These are phyloP conservation scores for Dasypogon diadema DNA, from an alignment of 2,888 invertebrate genomes.

Conservation along the genomic window DNA sequence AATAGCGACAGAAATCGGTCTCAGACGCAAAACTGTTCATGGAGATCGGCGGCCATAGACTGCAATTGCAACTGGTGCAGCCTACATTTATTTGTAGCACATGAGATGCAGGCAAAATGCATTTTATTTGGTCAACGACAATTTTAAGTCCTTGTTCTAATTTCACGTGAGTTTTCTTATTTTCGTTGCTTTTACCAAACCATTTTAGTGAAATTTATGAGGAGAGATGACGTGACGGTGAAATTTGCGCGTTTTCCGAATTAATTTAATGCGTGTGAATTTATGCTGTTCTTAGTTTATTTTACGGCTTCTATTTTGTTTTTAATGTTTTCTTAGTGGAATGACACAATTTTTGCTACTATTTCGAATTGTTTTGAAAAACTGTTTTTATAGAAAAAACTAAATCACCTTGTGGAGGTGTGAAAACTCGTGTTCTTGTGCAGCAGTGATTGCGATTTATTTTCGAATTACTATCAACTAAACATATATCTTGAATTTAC, in stretches of 20 bases:
- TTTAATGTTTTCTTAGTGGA: not conserved
- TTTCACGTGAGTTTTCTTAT: conserved; percentile 3
- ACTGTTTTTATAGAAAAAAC: not conserved
- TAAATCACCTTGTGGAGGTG: not conserved
- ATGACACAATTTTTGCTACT: not conserved
- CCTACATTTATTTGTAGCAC: not conserved
- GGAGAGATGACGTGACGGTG: not conserved
- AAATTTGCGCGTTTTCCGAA: not conserved
- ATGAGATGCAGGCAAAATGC: not conserved
- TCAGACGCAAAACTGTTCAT: not conserved
- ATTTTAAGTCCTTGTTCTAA: conserved; percentile 11
- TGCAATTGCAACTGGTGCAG: not conserved
- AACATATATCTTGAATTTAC: too few species aligned
- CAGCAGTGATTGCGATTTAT: too few species aligned
- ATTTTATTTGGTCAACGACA: not conserved
- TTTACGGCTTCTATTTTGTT: not conserved
- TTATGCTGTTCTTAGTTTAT: not conserved
- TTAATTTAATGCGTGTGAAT: not conserved
- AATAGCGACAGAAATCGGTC: not conserved
- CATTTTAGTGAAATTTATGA: not conserved
- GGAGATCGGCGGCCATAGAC: not conserved
- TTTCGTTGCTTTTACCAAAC: not conserved
- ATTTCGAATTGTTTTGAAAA: not conserved
- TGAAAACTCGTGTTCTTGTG: not conserved
- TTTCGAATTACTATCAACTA: too few species aligned